Conservation (phyloP, 92 coral and sea anemone genomes). For the Scolanthus callimorphus region DNA sequence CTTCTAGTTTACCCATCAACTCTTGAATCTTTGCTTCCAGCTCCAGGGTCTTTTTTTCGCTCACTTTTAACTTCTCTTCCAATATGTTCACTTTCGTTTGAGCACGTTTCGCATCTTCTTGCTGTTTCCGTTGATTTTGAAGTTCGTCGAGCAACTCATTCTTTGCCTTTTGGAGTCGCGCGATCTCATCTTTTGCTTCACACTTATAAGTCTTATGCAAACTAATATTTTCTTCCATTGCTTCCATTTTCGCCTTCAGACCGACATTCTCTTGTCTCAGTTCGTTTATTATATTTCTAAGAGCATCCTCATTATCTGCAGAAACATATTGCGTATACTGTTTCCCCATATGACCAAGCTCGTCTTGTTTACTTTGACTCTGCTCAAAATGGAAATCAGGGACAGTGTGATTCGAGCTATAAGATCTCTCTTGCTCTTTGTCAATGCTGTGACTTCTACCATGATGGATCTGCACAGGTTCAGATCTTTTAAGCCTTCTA, state of each 20-base stretch:
- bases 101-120: slow-evolving; percentile 6
- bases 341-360: no score
- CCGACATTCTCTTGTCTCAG: slow-evolving; percentile 85
- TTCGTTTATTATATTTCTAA: slow-evolving; percentile 46
- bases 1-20: slow-evolving; percentile 20
- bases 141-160: slow-evolving; percentile 33
- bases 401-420: no score
- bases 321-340: slow-evolving; percentile 19
- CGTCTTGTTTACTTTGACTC: no score
- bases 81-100: slow-evolving; percentile 1
- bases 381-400: no score
- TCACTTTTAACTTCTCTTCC: slow-evolving; percentile 3
- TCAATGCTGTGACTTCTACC: no score
- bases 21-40: slow-evolving; percentile 27
- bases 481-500: no score
- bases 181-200: slow-evolving; percentile 80
- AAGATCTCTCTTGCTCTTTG: no score
- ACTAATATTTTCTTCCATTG: slow-evolving; percentile 86
- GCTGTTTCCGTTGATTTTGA: neutral
- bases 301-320: slow-evolving; percentile 42
- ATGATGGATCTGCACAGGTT: no score
- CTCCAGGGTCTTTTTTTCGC: slow-evolving; percentile 17
- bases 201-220: slow-evolving; percentile 83
- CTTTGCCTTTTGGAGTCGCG: slow-evolving; percentile 65
- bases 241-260: slow-evolving; percentile 76